Conservation (phyloP, 2,888 invertebrate genomes). For the Sipha maydis region DNA sequence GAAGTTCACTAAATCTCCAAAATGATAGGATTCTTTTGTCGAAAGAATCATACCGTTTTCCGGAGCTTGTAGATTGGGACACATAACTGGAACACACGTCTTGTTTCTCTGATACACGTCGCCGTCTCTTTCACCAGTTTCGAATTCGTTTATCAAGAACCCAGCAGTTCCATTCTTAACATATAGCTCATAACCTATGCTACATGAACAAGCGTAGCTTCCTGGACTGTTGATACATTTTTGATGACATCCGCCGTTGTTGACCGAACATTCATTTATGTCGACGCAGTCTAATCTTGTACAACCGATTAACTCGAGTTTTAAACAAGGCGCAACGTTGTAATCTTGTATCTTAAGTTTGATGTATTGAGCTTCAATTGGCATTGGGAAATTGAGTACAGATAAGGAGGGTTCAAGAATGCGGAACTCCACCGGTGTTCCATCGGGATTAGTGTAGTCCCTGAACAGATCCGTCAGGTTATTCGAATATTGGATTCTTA, state of each 20-base stretch:
- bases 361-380: slow-evolving; percentile 89
- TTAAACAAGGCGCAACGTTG: slow-evolving; percentile 87
- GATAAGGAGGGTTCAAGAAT: slow-evolving; percentile 91
- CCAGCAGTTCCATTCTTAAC: slow-evolving; percentile 90
- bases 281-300: slow-evolving; percentile 89
- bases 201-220: slow-evolving; percentile 87
- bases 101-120: slow-evolving; percentile 91
- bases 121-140: slow-evolving; percentile 88
- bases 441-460: slow-evolving; percentile 92
- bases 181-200: slow-evolving; percentile 91
- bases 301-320: slow-evolving; percentile 92
- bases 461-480: slow-evolving; percentile 88
- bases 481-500: slow-evolving; percentile 87
- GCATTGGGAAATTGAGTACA: slow-evolving; percentile 87
- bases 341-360: slow-evolving; percentile 89
- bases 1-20: slow-evolving; percentile 89
- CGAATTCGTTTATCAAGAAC: slow-evolving; percentile 80
- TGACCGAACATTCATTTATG: slow-evolving; percentile 85
- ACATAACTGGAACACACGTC: slow-evolving; percentile 94
- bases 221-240: slow-evolving; percentile 92
- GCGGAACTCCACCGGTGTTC: slow-evolving; percentile 91
- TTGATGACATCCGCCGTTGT: slow-evolving; percentile 93
- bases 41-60: slow-evolving; percentile 87
- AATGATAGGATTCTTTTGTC: slow-evolving; percentile 85
- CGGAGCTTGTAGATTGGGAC: slow-evolving; percentile 79